A percentile compares a stretch with the other conserved stretches of the same genome.
Evolutionary conservation across 2,888 invertebrate species (phyloP).

Genomic region (Coleophora deauratella): DNA sequence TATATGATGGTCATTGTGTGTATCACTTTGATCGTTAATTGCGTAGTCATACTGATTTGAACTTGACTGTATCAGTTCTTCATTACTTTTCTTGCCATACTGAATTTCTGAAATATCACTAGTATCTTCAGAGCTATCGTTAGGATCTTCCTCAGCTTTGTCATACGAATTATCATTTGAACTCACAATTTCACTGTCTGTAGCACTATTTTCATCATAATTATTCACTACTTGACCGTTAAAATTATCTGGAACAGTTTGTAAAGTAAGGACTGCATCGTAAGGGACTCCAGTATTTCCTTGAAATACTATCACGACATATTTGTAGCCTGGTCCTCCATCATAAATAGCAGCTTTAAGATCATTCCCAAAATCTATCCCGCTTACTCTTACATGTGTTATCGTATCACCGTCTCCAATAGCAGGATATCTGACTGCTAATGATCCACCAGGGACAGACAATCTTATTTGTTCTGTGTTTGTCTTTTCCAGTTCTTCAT

Average conservation of each 20-base stretch:
- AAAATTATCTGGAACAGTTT: slow-evolving; percentile 34
- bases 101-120: slow-evolving; percentile 19
- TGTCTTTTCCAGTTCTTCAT: slow-evolving; percentile 58
- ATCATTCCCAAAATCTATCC: slow-evolving; percentile 59
- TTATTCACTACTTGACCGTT: slow-evolving; percentile 11
- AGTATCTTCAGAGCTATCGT: slow-evolving; percentile 29
- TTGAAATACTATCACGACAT: slow-evolving; percentile 52
- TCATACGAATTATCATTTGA: neutral
- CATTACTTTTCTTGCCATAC: slow-evolving; percentile 21
- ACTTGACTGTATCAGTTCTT: slow-evolving; percentile 39
- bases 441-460: slow-evolving; percentile 54
- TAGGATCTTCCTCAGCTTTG: slow-evolving; percentile 28
- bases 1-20: slow-evolving; percentile 16
- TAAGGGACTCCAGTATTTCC: slow-evolving; percentile 50
- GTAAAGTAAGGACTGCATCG: slow-evolving; percentile 54
- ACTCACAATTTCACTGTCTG: neutral
- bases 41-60: slow-evolving; percentile 38
- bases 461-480: slow-evolving; percentile 56
- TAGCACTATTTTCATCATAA: slow-evolving; percentile 5
- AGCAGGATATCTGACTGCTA: slow-evolving; percentile 58
- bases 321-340: slow-evolving; percentile 63
- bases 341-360: slow-evolving; percentile 57
- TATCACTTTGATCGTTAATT: slow-evolving; percentile 20
- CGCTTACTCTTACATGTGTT: slow-evolving; percentile 57
- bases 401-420: slow-evolving; percentile 48